Percentiles rank a stretch among this genome's conserved stretches.
phyloP scores from a whole-genome alignment of 2,113 vertebrate genomes.

The Montifringilla adamsi region DNA sequence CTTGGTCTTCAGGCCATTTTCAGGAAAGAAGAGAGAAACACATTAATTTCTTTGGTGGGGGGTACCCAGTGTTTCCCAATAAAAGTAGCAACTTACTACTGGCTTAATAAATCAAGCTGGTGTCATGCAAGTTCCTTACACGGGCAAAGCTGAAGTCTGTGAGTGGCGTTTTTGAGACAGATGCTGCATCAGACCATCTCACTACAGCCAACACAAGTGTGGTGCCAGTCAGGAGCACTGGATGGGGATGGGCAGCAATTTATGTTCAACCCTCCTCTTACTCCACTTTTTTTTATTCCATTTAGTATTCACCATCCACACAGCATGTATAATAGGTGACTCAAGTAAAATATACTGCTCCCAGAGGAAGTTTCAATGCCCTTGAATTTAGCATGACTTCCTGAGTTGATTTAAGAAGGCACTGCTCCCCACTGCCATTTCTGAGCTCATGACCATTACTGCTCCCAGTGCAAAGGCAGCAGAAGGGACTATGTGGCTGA shows the following conservation, averaged over 20 bases:
- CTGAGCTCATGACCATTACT: neutral
- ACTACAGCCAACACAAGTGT: neutral
- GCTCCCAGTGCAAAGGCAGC: neutral
- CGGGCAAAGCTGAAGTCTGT: neutral
- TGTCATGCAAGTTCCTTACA: neutral
- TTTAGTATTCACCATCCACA: neutral
- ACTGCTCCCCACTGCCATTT: neutral
- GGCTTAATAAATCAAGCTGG: neutral
- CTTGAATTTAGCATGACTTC: neutral
- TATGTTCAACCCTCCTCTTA: neutral
- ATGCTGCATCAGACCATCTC: neutral
- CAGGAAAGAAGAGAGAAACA: neutral
- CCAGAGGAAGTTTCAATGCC: neutral
- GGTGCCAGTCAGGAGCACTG: neutral
- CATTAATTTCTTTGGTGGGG: neutral
- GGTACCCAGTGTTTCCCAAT: neutral
- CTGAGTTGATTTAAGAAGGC: neutral
- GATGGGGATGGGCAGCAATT: neutral
- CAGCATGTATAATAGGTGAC: neutral
- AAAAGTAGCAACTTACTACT: neutral
- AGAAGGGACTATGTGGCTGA: neutral
- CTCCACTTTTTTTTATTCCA: neutral
- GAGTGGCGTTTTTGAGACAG: neutral
- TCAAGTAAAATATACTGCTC: neutral
- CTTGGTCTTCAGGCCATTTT: neutral